Base-by-base conservation (phyloP, 1,140 invertebrate species). In the Daktulosphaira vitifoliae region DNA sequence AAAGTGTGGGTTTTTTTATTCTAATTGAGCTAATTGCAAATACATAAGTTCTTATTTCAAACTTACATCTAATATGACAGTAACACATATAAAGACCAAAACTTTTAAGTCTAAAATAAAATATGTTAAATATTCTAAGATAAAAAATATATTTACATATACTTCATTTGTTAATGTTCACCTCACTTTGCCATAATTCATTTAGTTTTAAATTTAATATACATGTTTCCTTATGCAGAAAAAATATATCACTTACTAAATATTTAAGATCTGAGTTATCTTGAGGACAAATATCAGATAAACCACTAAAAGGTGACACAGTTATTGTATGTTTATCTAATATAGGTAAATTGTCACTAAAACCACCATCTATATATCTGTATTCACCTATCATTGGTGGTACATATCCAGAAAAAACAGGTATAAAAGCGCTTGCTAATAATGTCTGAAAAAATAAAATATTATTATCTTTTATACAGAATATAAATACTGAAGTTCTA, bases 261-360 rank as follows among this genome's bases (percentile, higher is more conserved):
- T 90, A 90, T 46, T 90, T 75, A 75, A 90, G 87, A n/a, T 86
- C 87, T 65, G 86, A 88, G 64, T 85, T 78, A 75, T 98, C 96
- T 54, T 86, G 80, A 0, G 96, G 96, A 77, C 96, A 99, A 69
- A 99, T 99, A 74, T 99, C 96, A 73, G 87, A 92, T 76, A 98
- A 95, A 0, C 96, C 96, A 72, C 92, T 92, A 77, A 99, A 99
- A 0, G 96, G 96, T 72, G 90, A 94, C 22, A 99, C 90, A 0
- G 95, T 98, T 65, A 99, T 88, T 0, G 96, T 99, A 72, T 96
- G 87, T 73, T 92, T 87, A 75, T 99, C 92, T 13, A 97, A 74
- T 2, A 89, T 85, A 2, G 95, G 94, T 69, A 98, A 78, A 79
- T 99, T 99, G 71, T 98, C 89, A 65, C 90, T 95, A 71, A 96